Evolutionary conservation across 2,113 vertebrate species (phyloP), one percentile per base, ranked within the genome.

Genomic region (Etheostoma cragini): DNA sequence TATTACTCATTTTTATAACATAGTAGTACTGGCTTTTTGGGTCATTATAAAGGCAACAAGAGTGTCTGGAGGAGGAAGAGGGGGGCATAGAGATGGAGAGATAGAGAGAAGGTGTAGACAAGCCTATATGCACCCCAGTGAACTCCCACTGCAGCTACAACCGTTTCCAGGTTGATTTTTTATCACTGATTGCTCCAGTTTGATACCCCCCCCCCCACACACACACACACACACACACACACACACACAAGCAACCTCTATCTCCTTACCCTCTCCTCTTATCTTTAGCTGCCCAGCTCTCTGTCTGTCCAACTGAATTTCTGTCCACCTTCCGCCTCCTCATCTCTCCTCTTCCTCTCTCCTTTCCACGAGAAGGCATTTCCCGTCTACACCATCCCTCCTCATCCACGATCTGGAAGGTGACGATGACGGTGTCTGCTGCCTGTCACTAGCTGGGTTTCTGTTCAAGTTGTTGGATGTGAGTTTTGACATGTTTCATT

Each of bases 261-360:
- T 85, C 81, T 82, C 42, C 33, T 80, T 78, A 79, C 70, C 68
- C 72, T 72, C 67, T 72, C 83, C 67, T 72, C 85, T 87, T 88
- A 89, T 87, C 87, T 91, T 66, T 60, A 78, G 75, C 87, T 84
- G 86, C 88, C 75, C 86, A 87, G 83, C 83, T 78, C 72, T 88
- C 88, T 68, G 61, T 87, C 82, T 86, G 78, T 94, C 82, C 86
- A 89, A 84, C 90, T 94, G 80, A 89, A 91, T 90, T 87, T 90
- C 88, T 91, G 88, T 89, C 88, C 88, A 88, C 62, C 62, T 71
- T 35, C 60, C 50, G 74, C 45, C 26, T 71, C 61, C n/a, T 53
- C 52, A 15, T 38, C 63, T 60, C 57, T 70, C 68, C 76, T 74
- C 77, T 74, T 82, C 52, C 66, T 82, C 19, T 14, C 24, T 56